These are phyloP conservation scores for Bembecia ichneumoniformis DNA, from an alignment of 2,888 invertebrate species.

Conservation along the genomic window DNA sequence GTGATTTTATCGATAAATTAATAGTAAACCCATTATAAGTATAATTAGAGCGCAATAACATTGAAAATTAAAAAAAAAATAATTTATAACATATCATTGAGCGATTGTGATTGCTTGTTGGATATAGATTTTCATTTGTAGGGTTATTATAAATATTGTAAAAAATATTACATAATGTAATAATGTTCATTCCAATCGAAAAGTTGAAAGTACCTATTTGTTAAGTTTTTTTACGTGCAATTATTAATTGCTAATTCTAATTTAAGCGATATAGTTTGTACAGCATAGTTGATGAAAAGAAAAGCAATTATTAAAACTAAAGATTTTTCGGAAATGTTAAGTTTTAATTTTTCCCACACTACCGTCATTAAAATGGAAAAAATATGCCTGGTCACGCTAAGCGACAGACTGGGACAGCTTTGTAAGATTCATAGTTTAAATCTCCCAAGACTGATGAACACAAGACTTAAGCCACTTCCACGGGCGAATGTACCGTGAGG, in stretches of 20 bases:
- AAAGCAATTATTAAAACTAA: constrained; percentile 72
- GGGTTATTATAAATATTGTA: constrained; percentile 62
- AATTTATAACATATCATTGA: constrained; percentile 73
- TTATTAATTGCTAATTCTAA: constrained; percentile 73
- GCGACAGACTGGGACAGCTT: too few species aligned
- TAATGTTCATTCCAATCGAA: constrained; percentile 72
- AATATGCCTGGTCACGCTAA: background rate
- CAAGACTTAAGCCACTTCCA: too few species aligned
- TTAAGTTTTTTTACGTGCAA: constrained; percentile 74
- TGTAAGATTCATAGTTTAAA: too few species aligned
- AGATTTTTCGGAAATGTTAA: constrained; percentile 64
- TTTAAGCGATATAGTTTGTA: constrained; percentile 72
- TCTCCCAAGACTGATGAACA: too few species aligned
- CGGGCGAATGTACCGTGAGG: too few species aligned
- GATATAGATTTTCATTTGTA: constrained; percentile 62
- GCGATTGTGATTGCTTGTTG: constrained; percentile 74
- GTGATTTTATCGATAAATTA: constrained; percentile 20
- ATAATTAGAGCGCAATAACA: constrained; percentile 61
- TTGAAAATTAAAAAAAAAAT: constrained; percentile 34
- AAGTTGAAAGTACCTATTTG: constrained; percentile 70
- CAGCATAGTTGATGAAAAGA: constrained; percentile 66
- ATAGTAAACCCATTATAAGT: background rate
- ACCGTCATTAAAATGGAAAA: background rate
- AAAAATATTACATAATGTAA: constrained; percentile 62
- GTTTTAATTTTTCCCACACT: constrained; percentile 17